Evolutionary conservation across 2,797 vertebrate species (phyloP).

Genomic region (Labroides dimidiatus): DNA sequence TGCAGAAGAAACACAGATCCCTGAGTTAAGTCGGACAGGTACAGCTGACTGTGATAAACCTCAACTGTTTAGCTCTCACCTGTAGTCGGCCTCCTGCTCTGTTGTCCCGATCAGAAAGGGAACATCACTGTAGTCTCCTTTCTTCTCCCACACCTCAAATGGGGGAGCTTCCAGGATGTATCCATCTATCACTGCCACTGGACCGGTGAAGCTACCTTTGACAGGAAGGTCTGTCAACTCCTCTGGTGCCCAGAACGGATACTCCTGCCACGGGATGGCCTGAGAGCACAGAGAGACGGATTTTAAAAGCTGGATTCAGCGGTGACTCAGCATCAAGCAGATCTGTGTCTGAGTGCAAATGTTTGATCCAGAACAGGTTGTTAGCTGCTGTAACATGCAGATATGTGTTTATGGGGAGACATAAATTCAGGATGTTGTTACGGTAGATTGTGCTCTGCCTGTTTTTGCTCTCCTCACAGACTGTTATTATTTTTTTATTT

Average conservation of each 20-base stretch:
- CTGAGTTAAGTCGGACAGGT: neutral
- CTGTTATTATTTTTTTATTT: too few relatives aligned
- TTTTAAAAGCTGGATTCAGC: too few relatives aligned
- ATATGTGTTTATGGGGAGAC: too few relatives aligned
- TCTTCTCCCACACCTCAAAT: constrained; percentile 78
- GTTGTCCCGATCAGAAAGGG: constrained; percentile 83
- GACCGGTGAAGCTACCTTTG: constrained; percentile 64
- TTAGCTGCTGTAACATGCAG: too few relatives aligned
- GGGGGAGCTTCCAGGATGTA: constrained; percentile 77
- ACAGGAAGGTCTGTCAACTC: constrained; percentile 76
- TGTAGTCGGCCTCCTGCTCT: constrained; percentile 82
- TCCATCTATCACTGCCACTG: constrained; percentile 82
- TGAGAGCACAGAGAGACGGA: constrained; percentile 22
- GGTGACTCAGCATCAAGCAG: too few relatives aligned
- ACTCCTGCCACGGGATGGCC: constrained; percentile 83
- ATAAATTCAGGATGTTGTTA: too few relatives aligned
- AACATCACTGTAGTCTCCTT: constrained; percentile 73
- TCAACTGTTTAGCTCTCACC: constrained; percentile 62
- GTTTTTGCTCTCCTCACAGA: too few relatives aligned
- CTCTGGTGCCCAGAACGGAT: constrained; percentile 78
- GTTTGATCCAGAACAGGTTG: too few relatives aligned
- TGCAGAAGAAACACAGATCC: constrained; percentile 52
- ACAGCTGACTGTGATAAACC: neutral
- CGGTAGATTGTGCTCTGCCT: too few relatives aligned
- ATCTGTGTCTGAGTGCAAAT: too few relatives aligned